A percentile compares a stretch with the other conserved stretches of the same genome.
These are phyloP conservation scores for Dunckerocampus dactyliophorus DNA, from an alignment of 2,113 vertebrate genomes.

Conservation along the genomic window DNA sequence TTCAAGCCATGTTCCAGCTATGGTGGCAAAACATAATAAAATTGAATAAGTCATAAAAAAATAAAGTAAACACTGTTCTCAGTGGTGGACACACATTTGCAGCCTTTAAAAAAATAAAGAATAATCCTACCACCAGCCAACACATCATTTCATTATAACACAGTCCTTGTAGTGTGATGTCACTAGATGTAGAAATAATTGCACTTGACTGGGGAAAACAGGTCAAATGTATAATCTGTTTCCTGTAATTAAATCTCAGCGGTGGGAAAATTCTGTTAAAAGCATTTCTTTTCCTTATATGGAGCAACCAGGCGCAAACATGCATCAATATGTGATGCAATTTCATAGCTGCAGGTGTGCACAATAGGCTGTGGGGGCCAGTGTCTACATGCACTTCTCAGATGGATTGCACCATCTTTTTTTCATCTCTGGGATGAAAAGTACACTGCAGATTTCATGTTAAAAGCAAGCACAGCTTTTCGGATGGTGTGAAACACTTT, in stretches of 20 bases:
- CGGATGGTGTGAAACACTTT: too few relatives aligned
- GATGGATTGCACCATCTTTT: not conserved
- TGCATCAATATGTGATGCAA: constrained; percentile 6
- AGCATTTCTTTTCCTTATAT: not conserved
- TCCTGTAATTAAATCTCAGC: constrained; percentile 14
- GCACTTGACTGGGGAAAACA: constrained; percentile 11
- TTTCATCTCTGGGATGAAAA: too few relatives aligned
- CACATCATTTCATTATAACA: constrained; percentile 25
- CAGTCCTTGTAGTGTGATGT: constrained; percentile 10
- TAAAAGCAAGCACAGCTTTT: too few relatives aligned
- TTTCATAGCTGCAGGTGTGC: not conserved
- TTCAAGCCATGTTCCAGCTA: constrained; percentile 36
- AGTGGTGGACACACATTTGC: constrained; percentile 1
- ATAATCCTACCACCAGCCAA: constrained; percentile 23
- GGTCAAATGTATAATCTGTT: constrained; percentile 31
- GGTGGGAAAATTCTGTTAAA: not conserved
- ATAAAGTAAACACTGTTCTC: constrained; percentile 5
- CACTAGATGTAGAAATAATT: constrained; percentile 16
- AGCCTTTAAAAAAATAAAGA: not conserved
- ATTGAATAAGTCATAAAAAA: constrained; percentile 19
- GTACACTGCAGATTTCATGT: too few relatives aligned
- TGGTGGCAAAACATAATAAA: constrained; percentile 23
- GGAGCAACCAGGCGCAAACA: not conserved
- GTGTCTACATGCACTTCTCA: constrained; percentile 6
- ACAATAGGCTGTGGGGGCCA: not conserved